These are phyloP conservation scores for Stichopus horrens DNA, from an alignment of 53 echinoderm and acorn worm species.

Conservation along the genomic window DNA sequence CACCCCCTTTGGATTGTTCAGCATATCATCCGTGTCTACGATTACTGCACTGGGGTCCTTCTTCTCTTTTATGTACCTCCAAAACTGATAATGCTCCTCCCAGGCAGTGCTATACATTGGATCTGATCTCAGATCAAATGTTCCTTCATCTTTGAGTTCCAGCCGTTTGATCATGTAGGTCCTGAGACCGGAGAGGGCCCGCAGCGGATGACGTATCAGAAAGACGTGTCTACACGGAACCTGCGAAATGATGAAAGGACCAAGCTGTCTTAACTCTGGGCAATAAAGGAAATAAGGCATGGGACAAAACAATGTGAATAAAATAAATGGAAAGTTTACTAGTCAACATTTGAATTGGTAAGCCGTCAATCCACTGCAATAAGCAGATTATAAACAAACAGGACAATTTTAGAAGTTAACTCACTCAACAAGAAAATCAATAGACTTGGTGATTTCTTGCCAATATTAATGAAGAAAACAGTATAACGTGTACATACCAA, in stretches of 20 bases:
- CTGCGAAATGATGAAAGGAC: neutral
- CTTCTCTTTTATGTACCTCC: conserved; percentile 26
- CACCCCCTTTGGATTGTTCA: neutral
- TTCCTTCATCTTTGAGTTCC: neutral
- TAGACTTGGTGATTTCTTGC: too few relatives aligned
- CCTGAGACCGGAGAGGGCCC: conserved; percentile 9
- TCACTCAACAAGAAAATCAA: too few relatives aligned
- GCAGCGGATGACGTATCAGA: conserved; percentile 4
- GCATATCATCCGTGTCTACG: conserved; percentile 24
- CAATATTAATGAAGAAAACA: too few relatives aligned
- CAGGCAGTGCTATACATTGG: conserved; percentile 15
- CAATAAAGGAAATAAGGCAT: too few relatives aligned
- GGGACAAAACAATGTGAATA: too few relatives aligned
- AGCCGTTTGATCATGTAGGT: neutral
- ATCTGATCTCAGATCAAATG: neutral
- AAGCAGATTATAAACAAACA: too few relatives aligned
- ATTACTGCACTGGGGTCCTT: conserved; percentile 14
- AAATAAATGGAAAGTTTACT: too few relatives aligned
- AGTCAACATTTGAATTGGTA: too few relatives aligned
- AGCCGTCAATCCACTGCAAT: too few relatives aligned
- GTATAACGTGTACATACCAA: too few relatives aligned
- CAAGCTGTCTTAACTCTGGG: too few relatives aligned
- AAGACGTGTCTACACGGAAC: conserved; percentile 20
- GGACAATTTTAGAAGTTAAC: too few relatives aligned
- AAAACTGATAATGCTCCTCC: conserved; percentile 16